Evolutionary conservation across 2,797 vertebrate genomes (phyloP), one percentile per base, ranked within the genome.

Genomic region (Acrossocheilus fasciatus): DNA sequence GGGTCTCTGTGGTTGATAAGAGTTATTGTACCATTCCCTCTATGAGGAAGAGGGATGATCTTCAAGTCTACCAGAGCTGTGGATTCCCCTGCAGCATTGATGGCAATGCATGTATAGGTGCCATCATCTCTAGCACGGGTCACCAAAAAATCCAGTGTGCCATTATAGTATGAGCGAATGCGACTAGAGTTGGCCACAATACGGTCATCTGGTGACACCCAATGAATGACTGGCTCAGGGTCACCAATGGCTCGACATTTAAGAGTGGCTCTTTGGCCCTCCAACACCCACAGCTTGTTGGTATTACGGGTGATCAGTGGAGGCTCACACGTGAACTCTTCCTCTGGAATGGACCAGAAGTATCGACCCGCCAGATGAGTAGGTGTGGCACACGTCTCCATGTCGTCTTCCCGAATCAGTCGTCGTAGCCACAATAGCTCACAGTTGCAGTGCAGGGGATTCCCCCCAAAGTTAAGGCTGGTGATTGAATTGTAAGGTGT

Each of bases 381-480:
- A 0, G 97, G 97, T 1, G 97, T 96, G 73, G 97, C 97, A 4
- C 97, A 98, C 0, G 97, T 98, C 93, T 98, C 97, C 96, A 98
- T 96, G 91, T 98, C 97, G 0, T 98, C 97, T 0, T 95, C 93
- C 30, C 97, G 95, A 0, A 93, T 95, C 45, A 98, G 93, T n/a
- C 97, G 91, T 30, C 97, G 93, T 50, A 98, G 92, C 97, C 97
- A 98, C 20, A 98, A 91, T 83, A 98, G 93, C 88, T 98, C 97
- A 0, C 97, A 98, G 88, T 98, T 98, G 91, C 97, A 98, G 91
- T 98, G 97, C 86, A 98, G 93, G 0, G 97, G 97, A 88, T 98
- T 98, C 6, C 97, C 97, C 0, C 97, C 97, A 57, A 98, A 98
- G 88, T 96, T 98, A 11, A 98, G 92, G 91, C 96, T 96, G 73